Evolutionary conservation across 2,888 invertebrate genomes (phyloP), one percentile per base, ranked within the genome.

Genomic region (Elgonia sp.): DNA sequence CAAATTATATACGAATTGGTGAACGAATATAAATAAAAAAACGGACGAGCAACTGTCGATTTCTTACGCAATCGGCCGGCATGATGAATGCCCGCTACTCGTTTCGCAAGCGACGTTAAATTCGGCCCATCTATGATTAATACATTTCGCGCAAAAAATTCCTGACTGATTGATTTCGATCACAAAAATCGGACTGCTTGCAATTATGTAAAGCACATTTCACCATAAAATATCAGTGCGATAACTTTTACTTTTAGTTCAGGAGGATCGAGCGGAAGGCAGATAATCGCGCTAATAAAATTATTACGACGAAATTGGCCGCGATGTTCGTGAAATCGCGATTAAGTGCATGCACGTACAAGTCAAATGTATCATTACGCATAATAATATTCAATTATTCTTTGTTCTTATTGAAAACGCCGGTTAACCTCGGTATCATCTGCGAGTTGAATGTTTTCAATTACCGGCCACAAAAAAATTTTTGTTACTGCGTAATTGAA

Each of bases 1-100:
- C 86, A 88, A 88, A 88, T 88, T 88, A 84, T 84, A 83, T 83
- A 79, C 73, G 86, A 83, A 83, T 84, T 79, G 42, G 29, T 57
- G 69, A 63, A 76, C 65, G 82, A 82, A 72, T 63, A 76, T 72
- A 62, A 86, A 77, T 67, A 62, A 86, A 77, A 77, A 50, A 62
- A 20, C n/a, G n/a, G 37, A 16, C 12, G 37, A 83, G 3, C 21
- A 12, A 79, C 79, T 81, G 75, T 84, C 81, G 81, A 79, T 87
- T 84, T 84, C 84, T 70, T 81, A 82, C 86, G 81, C 75, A 53
- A 39, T 12, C 21, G n/a, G 62, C 46, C 46, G 12, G 18, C n/a
- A 53, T 39, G 60, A 65, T 60, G 76, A 72, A 55, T 63, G 63
- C 42, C 20, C 16, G 50, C 10, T 20, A 8, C 29, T 37, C 46